phyloP scores from a whole-genome alignment of 2,888 invertebrate species.

The Caenorhabditis sp. region DNA sequence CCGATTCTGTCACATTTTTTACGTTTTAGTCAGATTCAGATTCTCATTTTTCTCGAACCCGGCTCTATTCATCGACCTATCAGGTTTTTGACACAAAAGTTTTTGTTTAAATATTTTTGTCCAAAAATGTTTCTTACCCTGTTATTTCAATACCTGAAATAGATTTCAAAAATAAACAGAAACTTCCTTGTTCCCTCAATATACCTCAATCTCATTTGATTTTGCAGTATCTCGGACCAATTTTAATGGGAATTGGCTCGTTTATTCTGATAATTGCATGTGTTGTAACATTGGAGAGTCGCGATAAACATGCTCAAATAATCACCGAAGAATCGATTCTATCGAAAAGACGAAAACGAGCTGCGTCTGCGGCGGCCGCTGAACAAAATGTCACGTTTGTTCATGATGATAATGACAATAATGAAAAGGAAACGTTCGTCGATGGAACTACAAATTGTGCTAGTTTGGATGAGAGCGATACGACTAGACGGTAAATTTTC shows the following conservation, averaged over 20 bases:
- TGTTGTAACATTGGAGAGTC: constrained; percentile 96
- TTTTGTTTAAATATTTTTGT: too few species aligned
- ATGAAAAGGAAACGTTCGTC: constrained; percentile 22
- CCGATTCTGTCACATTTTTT: too few species aligned
- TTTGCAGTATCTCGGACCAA: constrained; percentile 86
- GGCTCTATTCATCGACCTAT: too few species aligned
- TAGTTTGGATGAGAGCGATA: background rate
- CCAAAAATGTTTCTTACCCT: too few species aligned
- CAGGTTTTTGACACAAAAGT: too few species aligned
- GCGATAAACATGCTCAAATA: constrained; percentile 82
- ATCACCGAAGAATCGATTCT: constrained; percentile 40
- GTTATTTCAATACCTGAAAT: too few species aligned
- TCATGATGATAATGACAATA: too few species aligned
- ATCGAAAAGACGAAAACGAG: constrained; percentile 17
- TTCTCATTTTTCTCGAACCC: background rate
- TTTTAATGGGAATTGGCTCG: constrained; percentile 96
- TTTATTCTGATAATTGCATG: constrained; percentile 96
- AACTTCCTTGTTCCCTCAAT: too few species aligned
- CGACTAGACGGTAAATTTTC: background rate
- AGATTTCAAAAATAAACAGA: too few species aligned
- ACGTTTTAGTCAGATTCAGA: background rate
- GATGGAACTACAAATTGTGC: constrained; percentile 16
- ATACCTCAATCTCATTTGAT: too few species aligned
- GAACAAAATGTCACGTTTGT: constrained; percentile 33
- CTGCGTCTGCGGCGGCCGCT: constrained; percentile 22